phyloP scores from a whole-genome alignment of 2,113 vertebrate species.

The Charina bottae region DNA sequence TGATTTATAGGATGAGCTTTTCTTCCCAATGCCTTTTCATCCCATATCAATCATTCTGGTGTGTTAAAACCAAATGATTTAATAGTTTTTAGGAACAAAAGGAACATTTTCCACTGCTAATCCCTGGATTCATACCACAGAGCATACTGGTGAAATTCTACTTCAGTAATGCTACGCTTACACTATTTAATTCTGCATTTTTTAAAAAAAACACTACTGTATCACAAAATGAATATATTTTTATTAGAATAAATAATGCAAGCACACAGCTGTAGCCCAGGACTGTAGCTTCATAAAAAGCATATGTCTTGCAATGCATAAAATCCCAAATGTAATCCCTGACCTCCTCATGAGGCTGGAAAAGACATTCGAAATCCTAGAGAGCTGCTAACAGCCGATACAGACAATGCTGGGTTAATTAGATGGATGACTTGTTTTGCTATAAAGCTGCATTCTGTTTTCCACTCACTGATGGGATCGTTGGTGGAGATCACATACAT shows the following conservation, averaged over 20 bases:
- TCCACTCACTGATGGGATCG: neutral
- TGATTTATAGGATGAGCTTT: neutral
- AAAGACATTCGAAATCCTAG: neutral
- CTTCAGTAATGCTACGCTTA: neutral
- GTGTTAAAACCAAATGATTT: neutral
- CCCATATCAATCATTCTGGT: neutral
- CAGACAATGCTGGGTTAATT: neutral
- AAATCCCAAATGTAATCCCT: neutral
- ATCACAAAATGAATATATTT: neutral
- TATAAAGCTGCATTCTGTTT: neutral
- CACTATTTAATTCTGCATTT: neutral
- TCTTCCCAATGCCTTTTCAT: neutral
- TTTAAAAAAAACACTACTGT: neutral
- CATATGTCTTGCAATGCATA: neutral
- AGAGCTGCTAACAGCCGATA: too few relatives aligned
- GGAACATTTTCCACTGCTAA: neutral
- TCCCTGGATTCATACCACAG: neutral
- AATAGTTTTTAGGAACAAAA: neutral
- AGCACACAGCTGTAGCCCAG: neutral
- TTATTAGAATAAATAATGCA: neutral
- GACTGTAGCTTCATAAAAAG: neutral
- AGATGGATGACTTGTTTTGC: neutral
- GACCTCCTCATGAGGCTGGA: neutral
- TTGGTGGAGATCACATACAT: neutral
- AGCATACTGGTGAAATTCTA: neutral